Conservation (phyloP, 2,113 vertebrate genomes). For the Montifringilla adamsi region DNA sequence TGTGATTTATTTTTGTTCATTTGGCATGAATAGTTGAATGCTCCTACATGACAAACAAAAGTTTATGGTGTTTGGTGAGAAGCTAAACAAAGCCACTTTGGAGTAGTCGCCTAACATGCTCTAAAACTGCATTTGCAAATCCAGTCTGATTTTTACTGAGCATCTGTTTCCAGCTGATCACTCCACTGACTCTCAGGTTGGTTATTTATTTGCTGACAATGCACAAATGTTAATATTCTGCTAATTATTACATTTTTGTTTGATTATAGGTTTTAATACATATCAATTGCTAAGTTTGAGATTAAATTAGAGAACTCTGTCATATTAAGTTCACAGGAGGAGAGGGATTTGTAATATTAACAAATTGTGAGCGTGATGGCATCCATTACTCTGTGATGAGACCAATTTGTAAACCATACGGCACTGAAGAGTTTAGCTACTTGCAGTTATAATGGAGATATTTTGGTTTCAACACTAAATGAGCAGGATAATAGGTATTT, state of each 20-base stretch:
- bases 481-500: background rate
- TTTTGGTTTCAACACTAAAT: constrained; percentile 38
- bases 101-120: background rate
- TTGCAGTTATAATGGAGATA: constrained; percentile 44
- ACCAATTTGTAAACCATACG: constrained; percentile 65
- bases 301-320: background rate
- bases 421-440: constrained; percentile 39
- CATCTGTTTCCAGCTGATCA: background rate
- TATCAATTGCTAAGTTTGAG: background rate
- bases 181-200: background rate
- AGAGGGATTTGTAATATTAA: background rate
- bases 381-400: constrained; percentile 40
- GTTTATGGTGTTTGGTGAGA: background rate
- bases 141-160: background rate
- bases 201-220: background rate
- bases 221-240: background rate
- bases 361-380: constrained; percentile 11
- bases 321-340: constrained; percentile 18
- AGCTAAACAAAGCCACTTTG: background rate
- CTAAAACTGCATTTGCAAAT: background rate
- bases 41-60: background rate
- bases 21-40: background rate
- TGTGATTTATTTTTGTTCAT: background rate
- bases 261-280: background rate
- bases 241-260: background rate